Percentiles rank a stretch among this genome's conserved stretches.
These are phyloP conservation scores for Agrotis ipsilon DNA, from an alignment of 2,888 invertebrate genomes.

Conservation along the genomic window DNA sequence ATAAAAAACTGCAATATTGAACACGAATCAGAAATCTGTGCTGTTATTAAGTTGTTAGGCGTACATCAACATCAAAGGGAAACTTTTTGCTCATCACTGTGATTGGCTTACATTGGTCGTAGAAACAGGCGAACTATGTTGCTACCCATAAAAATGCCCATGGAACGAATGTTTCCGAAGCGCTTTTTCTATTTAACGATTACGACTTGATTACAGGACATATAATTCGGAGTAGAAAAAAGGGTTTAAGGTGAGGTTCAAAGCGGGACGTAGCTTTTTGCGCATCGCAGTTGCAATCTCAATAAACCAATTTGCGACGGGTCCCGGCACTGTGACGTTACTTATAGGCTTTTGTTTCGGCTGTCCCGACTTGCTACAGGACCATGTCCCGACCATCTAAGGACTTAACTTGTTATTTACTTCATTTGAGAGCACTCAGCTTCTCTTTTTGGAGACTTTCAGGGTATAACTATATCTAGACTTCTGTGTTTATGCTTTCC, in stretches of 20 bases:
- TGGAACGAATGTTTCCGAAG: constrained; percentile 52
- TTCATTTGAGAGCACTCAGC: constrained; percentile 60
- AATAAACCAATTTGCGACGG: constrained; percentile 88
- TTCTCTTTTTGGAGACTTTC: constrained; percentile 48
- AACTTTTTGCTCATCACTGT: constrained; percentile 56
- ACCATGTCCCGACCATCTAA: constrained; percentile 67
- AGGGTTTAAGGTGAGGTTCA: constrained; percentile 55
- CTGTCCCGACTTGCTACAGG: constrained; percentile 65
- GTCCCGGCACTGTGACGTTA: constrained; percentile 63
- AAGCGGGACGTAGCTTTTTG: constrained; percentile 71
- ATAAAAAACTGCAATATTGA: constrained; percentile 48
- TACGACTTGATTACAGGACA: constrained; percentile 62
- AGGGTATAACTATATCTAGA: constrained; percentile 45
- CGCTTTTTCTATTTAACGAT: constrained; percentile 60
- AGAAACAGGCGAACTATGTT: constrained; percentile 58
- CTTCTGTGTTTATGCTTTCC: constrained; percentile 11
- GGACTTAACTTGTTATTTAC: constrained; percentile 75
- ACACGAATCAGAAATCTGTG: constrained; percentile 49
- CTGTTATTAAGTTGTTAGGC: constrained; percentile 55
- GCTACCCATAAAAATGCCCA: constrained; percentile 61
- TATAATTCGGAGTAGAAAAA: constrained; percentile 58
- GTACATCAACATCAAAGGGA: constrained; percentile 53
- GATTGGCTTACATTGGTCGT: constrained; percentile 59
- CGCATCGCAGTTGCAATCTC: constrained; percentile 81
- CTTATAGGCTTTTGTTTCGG: constrained; percentile 76